Percentiles rank a stretch among this genome's conserved stretches.
Conservation (phyloP, 2,113 vertebrate genomes). For the Plecotus auritus region DNA sequence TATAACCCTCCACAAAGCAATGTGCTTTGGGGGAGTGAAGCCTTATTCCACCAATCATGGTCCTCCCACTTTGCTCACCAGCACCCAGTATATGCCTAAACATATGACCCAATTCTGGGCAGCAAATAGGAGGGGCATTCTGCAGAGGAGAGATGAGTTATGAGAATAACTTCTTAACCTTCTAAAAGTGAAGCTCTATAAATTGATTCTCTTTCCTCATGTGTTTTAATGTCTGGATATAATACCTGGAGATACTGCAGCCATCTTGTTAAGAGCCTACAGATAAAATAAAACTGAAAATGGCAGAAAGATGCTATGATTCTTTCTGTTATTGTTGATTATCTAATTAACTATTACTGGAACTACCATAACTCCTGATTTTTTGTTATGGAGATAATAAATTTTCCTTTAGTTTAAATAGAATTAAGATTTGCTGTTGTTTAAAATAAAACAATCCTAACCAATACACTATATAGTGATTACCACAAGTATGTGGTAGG, state of each 20-base stretch:
- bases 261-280: neutral
- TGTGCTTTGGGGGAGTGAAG: neutral
- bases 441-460: neutral
- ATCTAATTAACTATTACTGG: neutral
- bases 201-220: neutral
- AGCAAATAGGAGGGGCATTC: neutral
- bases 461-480: accelerated
- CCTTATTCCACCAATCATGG: neutral
- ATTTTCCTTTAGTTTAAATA: neutral
- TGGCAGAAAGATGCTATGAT: neutral
- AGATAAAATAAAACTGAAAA: neutral
- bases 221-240: neutral
- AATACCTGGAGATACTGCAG: neutral
- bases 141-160: neutral
- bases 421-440: neutral
- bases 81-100: neutral
- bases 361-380: neutral
- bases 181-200: neutral
- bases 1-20: neutral
- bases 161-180: neutral
- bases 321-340: neutral
- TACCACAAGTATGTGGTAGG: neutral
- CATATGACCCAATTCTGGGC: neutral
- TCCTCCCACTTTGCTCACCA: neutral
- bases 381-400: neutral